Evolutionary conservation across 2,797 vertebrate species (phyloP), one percentile per base, ranked within the genome.

Genomic region (Microhierax caerulescens): DNA sequence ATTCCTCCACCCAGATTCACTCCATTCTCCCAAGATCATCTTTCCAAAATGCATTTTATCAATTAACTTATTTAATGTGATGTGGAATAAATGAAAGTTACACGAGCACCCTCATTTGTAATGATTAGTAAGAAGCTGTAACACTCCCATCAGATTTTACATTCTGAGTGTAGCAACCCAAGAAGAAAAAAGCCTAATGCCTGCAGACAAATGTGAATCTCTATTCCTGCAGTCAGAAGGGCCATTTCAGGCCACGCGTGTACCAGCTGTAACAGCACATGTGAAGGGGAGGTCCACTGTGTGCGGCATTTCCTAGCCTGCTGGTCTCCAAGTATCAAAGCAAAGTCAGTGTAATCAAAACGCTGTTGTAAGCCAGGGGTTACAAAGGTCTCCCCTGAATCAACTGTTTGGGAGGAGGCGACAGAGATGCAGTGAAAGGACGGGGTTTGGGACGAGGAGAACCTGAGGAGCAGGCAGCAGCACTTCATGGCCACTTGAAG

Each of bases 401-500:
- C 47, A 54, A 28, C 18, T 23, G 20, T 12, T 24, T 34, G 0
- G 0, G 36, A 45, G 72, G 22, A 54, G 24, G 70, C 30, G 0
- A 0, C 59, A 36, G 28, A 7, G 47, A 59, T 39, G 16, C 1
- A 39, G 20, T 0, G 20, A 28, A 43, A 76, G 54, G 75, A 59
- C 7, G 14, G 5, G 13, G 3, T 36, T 48, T 79, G 48, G 27
- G 51, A 59, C 24, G 17, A 45, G 36, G 25, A 76, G 41, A 13
- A 53, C 37, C 34, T 9, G 57, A 61, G 23, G 13, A 74, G 34
- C 47, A 57, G 27, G 13, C 4, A 3, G 79, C 69, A 76, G 37
- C 34, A 23, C 51, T 86, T 75, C 59, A 12, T 10, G 43, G 67
- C 21, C 70, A 63, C 3, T 20, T n/a, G 70, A 88, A 41, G 63